Conservation (phyloP, 53 echinoderm and acorn worm species). For the Actinopyga echinites region DNA sequence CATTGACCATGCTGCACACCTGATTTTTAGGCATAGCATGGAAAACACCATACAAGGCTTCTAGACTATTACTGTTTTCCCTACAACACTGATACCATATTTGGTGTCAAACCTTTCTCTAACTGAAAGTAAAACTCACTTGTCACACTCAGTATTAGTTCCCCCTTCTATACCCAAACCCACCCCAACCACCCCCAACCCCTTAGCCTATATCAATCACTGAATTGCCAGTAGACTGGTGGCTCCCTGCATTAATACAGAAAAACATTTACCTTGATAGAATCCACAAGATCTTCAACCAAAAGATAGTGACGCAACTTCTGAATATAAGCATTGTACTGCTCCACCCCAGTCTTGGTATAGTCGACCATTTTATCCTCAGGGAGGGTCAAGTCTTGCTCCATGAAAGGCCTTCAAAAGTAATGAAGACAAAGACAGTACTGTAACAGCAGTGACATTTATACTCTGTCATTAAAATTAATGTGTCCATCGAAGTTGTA, state of each 20-base stretch:
- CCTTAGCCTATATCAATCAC: not conserved
- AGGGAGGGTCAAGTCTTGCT: conserved; percentile 72
- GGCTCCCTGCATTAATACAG: not conserved
- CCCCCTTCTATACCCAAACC: not conserved
- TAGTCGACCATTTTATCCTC: conserved; percentile 67
- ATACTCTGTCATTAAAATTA: no score
- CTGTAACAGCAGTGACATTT: no score
- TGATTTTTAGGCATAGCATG: no score
- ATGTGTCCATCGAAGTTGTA: no score
- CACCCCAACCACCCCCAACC: not conserved
- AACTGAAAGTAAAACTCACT: no score
- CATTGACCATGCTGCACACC: no score
- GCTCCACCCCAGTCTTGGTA: conserved; percentile 71
- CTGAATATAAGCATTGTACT: conserved; percentile 61
- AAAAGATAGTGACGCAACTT: conserved; percentile 86
- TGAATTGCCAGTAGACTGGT: not conserved
- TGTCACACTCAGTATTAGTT: not conserved
- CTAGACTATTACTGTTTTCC: no score
- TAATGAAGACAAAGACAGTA: not conserved
- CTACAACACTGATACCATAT: no score
- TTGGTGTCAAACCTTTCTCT: no score
- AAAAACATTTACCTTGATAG: conserved; percentile 76
- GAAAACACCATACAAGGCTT: no score
- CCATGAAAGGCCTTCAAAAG: conserved; percentile 72
- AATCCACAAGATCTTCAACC: conserved; percentile 96